These are phyloP conservation scores for Zaprionus camerounensis DNA, from an alignment of 1,140 invertebrate genomes.

Conservation along the genomic window DNA sequence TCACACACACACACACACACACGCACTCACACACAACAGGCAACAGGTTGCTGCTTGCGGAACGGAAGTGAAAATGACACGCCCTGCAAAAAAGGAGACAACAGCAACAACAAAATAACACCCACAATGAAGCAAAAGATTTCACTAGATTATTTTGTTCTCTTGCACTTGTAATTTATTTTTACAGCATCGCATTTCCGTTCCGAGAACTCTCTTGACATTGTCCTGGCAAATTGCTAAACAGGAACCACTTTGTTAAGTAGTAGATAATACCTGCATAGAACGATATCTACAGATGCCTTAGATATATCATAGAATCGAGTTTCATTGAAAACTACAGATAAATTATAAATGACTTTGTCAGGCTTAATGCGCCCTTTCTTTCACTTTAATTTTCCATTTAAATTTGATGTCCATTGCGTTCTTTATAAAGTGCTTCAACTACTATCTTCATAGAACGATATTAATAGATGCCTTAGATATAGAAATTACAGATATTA, in stretches of 20 bases:
- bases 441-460: not conserved
- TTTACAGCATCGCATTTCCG: constrained; percentile 67
- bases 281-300: not conserved
- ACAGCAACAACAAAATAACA: constrained; percentile 13
- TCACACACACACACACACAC: constrained; percentile 21
- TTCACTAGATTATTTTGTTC: constrained; percentile 24
- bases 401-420: not conserved
- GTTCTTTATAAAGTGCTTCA: not conserved
- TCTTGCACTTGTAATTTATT: constrained; percentile 56
- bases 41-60: constrained; percentile 6
- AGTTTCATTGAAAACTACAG: not conserved
- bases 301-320: not conserved
- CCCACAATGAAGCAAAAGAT: constrained; percentile 23
- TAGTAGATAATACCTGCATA: not conserved
- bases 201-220: constrained; percentile 30
- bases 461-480: too few relatives aligned
- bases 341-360: not conserved
- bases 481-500: too few relatives aligned
- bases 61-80: constrained; percentile 72
- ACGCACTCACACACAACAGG: constrained; percentile 4
- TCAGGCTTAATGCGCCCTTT: not conserved
- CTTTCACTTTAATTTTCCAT: not conserved
- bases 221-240: constrained; percentile 54
- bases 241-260: constrained; percentile 36
- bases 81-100: constrained; percentile 56